Evolutionary conservation across 1,140 invertebrate genomes (phyloP).

Genomic region (Drosophila baimaii): DNA sequence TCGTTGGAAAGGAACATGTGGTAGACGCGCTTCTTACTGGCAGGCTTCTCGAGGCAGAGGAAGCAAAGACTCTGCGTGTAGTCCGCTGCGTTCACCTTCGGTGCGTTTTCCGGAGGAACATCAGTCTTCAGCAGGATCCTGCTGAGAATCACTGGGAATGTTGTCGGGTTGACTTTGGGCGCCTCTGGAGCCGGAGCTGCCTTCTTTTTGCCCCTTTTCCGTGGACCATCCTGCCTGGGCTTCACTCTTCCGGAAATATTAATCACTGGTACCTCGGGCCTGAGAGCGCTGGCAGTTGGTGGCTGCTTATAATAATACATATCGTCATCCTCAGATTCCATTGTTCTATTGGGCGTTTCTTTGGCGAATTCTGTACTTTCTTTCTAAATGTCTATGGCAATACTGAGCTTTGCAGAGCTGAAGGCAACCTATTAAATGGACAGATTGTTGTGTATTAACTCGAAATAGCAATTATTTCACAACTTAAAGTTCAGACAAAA

Average conservation of each 20-base stretch:
- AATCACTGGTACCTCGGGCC: slow-evolving; percentile 4
- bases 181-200: background rate
- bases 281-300: background rate
- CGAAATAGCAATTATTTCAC: slow-evolving; percentile 28
- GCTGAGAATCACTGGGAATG: slow-evolving; percentile 32
- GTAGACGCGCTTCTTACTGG: slow-evolving; percentile 14
- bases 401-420: background rate
- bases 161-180: slow-evolving; percentile 8
- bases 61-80: slow-evolving; percentile 20
- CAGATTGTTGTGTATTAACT: background rate
- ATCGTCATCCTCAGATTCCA: background rate
- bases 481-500: slow-evolving; percentile 8
- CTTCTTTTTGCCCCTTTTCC: slow-evolving; percentile 31
- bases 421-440: slow-evolving; percentile 2
- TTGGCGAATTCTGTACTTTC: background rate
- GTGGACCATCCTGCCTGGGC: background rate
- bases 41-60: slow-evolving; percentile 37
- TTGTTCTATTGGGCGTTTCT: background rate
- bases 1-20: slow-evolving; percentile 36
- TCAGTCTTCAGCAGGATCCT: slow-evolving; percentile 30
- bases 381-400: background rate
- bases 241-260: slow-evolving; percentile 22
- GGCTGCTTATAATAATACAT: background rate
- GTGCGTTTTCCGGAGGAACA: background rate
- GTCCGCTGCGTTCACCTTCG: background rate